Percentiles rank a stretch among this genome's conserved stretches.
Conservation (phyloP, 2,113 vertebrate genomes). For the rabbit (Oryctolagus cuniculus) region mOryCun1.1 NC_091435.1:70280001-70280500, state of each 20-base stretch:
- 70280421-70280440: slow-evolving; percentile 65
- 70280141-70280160: neutral
- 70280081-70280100: slow-evolving; percentile 17
- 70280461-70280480: slow-evolving; percentile 46
- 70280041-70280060: slow-evolving; percentile 11
- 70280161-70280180: neutral
- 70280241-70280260: slow-evolving; percentile 57
- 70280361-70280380: slow-evolving; percentile 58
- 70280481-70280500: slow-evolving; percentile 24
- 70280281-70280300: slow-evolving; percentile 66
- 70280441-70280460: slow-evolving; percentile 65
- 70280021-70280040: slow-evolving; percentile 10
- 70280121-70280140: neutral
- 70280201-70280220: neutral
- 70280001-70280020: neutral
- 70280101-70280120: neutral
- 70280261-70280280: slow-evolving; percentile 44
- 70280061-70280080: slow-evolving; percentile 36
- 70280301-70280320: slow-evolving; percentile 65
- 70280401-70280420: slow-evolving; percentile 71
- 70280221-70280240: slow-evolving; percentile 38
- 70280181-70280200: slow-evolving; percentile 47
- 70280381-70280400: slow-evolving; percentile 53
- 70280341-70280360: slow-evolving; percentile 56
- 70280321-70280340: slow-evolving; percentile 69